Evolutionary conservation across 2,113 vertebrate genomes (phyloP), one percentile per base, ranked within the genome.

Genomic region (Laticauda colubrina): DNA sequence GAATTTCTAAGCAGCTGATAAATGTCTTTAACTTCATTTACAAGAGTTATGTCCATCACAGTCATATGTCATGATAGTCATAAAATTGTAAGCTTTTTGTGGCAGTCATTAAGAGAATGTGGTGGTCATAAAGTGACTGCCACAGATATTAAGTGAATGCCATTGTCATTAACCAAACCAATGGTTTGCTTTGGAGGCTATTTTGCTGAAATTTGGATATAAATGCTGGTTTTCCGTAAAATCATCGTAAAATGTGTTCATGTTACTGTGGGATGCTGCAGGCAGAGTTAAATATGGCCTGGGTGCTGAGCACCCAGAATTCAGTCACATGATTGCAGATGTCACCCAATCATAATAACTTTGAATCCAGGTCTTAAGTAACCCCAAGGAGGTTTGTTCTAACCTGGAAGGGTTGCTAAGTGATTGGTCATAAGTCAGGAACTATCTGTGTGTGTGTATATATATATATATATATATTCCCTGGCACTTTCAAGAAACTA

Each of bases 1-100:
- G 61, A 56, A 61, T 88, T 94, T 75, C 51, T 61, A 90, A 94
- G 39, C 14, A 89, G 89, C 56, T 43, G n/a, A 39, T 51, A 26
- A 23, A 89, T 94, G 0, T 24, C 1, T 57, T 93, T 87, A 91
- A 54, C 18, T 94, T 9, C 34, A 93, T 90, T 26, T 87, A n/a
- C 11, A 64, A 14, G 61, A n/a, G 4, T 14, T 64, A 64, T 64
- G 26, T 1, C 61, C 29, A 64, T 29, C 26, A 64, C 1, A n/a
- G 26, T 64, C 61, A 12, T 64, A n/a, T 64, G 61, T 4, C 61
- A 64, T 29, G 61, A n/a, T 29, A 64, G 26, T 64, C 29, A n/a
- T 64, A 64, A 64, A n/a, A 64, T 64, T 64, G 29, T 4, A 64
- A 14, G 12, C 4, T 64, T 64, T 64, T 64, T 64, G 29, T 64